Percentiles rank a stretch among this genome's conserved stretches.
These are phyloP conservation scores for Heliothis virescens DNA, from an alignment of 1,140 invertebrate species.

Conservation along the genomic window DNA sequence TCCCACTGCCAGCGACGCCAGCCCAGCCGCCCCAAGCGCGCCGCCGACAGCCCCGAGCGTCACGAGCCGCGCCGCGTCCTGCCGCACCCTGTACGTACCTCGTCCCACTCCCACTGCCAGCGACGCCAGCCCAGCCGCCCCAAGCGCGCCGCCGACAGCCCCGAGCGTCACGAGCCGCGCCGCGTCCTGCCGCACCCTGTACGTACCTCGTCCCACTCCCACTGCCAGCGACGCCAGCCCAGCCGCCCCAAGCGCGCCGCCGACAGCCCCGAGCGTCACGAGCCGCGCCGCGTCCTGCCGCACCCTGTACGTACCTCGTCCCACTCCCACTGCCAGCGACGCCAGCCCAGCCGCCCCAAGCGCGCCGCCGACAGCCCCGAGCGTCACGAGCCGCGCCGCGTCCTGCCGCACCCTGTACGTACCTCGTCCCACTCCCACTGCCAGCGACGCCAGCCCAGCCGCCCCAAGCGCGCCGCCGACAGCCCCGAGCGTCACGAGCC, in stretches of 20 bases:
- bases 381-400: neutral
- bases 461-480: constrained; percentile 2
- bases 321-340: neutral
- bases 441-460: neutral
- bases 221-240: neutral
- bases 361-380: neutral
- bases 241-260: neutral
- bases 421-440: neutral
- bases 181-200: constrained; percentile 7
- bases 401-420: constrained; percentile 15
- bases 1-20: neutral
- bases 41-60: neutral
- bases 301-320: constrained; percentile 2
- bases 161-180: neutral
- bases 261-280: neutral
- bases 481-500: neutral
- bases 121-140: neutral
- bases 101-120: neutral
- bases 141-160: neutral
- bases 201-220: neutral
- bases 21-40: neutral
- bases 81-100: constrained; percentile 2
- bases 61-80: neutral
- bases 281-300: neutral
- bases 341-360: constrained; percentile 1